Percentiles rank a stretch among this genome's conserved stretches.
Conservation (phyloP, 2,113 vertebrate species). For the Ptilonorhynchus violaceus region DNA sequence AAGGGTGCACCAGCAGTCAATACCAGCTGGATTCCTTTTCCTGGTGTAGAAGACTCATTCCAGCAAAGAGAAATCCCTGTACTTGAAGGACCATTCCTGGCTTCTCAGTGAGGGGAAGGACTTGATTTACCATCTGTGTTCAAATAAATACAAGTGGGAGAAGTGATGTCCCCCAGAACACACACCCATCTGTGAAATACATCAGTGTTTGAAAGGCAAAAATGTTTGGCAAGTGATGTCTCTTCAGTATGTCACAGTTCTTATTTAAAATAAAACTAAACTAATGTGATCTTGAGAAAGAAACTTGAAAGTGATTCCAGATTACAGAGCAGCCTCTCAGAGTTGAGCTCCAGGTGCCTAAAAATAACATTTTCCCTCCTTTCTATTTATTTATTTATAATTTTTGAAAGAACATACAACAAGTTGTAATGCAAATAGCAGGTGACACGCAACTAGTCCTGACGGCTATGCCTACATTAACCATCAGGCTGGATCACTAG, state of each 20-base stretch:
- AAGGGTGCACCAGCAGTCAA: not conserved
- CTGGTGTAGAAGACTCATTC: rapidly evolving
- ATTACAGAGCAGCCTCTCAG: not conserved
- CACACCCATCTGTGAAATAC: not conserved
- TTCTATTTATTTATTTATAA: not conserved
- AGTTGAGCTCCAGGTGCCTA: not conserved
- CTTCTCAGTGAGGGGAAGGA: not conserved
- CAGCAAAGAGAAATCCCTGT: not conserved
- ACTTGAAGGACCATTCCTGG: not conserved
- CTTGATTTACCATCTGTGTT: not conserved
- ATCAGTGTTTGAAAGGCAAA: not conserved
- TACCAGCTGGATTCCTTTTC: not conserved
- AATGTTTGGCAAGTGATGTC: not conserved
- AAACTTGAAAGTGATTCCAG: not conserved
- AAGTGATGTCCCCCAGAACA: not conserved
- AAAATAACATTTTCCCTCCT: not conserved
- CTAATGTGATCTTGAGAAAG: not conserved
- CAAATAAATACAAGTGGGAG: not conserved
- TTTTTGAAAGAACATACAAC: not conserved
- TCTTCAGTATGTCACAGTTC: not conserved
- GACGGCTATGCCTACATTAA: not conserved
- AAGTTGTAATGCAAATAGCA: not conserved
- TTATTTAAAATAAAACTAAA: not conserved
- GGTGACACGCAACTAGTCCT: not conserved
- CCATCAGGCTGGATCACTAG: not conserved